Conservation (phyloP, 2,797 vertebrate genomes). For the Anguilla pacifica region DNA sequence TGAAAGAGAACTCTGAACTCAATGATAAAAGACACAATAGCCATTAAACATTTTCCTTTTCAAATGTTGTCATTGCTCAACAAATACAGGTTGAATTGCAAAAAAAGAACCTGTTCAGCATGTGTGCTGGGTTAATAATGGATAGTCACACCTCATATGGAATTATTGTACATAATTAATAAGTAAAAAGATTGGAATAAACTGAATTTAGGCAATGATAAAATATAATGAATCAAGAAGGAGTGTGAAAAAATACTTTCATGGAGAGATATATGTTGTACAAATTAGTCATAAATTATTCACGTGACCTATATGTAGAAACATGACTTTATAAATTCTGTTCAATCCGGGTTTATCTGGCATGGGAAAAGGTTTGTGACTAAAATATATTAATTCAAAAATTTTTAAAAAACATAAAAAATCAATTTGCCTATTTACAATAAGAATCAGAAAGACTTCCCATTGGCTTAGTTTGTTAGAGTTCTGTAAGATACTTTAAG, state of each 20-base stretch:
- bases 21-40: background rate
- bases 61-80: background rate
- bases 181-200: constrained; percentile 55
- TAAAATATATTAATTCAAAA: background rate
- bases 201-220: background rate
- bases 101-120: background rate
- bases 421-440: background rate
- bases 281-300: background rate
- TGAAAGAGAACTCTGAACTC: background rate
- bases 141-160: background rate
- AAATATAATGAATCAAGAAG: background rate
- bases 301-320: background rate
- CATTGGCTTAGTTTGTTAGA: background rate
- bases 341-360: background rate
- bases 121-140: background rate
- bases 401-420: background rate
- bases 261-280: background rate
- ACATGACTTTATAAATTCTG: constrained; percentile 6
- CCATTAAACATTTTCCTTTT: background rate
- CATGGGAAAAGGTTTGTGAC: background rate
- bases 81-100: background rate
- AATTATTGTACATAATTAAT: constrained; percentile 55
- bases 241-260: background rate
- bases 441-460: background rate
- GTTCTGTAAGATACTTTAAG: background rate